phyloP scores from a whole-genome alignment of 2,113 vertebrate genomes.

The Forbesichthys papilliferus region DNA sequence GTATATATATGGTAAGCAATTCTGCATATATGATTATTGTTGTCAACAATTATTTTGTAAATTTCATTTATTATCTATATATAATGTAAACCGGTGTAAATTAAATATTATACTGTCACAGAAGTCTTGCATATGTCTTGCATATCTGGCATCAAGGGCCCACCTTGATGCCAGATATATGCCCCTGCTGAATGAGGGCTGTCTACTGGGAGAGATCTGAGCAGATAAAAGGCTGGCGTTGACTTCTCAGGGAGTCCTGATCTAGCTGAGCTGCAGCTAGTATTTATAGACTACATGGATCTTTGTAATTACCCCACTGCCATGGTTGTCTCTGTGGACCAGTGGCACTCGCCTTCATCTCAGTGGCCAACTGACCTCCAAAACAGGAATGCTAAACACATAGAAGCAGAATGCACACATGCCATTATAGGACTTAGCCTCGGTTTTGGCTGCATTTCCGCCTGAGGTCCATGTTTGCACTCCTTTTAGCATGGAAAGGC shows the following conservation, averaged over 20 bases:
- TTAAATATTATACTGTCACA: no score
- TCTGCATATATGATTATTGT: no score
- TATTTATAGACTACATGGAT: slow-evolving; percentile 71
- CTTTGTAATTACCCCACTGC: slow-evolving; percentile 73
- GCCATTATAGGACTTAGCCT: slow-evolving; percentile 59
- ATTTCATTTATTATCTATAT: no score
- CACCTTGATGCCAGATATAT: no score
- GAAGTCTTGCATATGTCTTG: neutral
- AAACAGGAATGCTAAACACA: slow-evolving; percentile 74
- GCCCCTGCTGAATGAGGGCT: neutral
- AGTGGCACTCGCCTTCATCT: slow-evolving; percentile 23
- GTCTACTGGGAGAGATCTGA: slow-evolving; percentile 27
- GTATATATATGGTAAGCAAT: no score
- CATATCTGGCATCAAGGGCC: no score
- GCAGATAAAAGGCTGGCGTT: slow-evolving; percentile 15
- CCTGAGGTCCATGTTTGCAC: slow-evolving; percentile 37
- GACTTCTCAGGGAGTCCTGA: slow-evolving; percentile 25
- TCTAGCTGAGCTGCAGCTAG: slow-evolving; percentile 28
- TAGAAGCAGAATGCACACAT: slow-evolving; percentile 48
- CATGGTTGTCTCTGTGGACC: slow-evolving; percentile 52
- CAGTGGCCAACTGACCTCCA: slow-evolving; percentile 44
- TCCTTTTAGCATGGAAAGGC: slow-evolving; percentile 16
- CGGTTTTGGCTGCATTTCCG: slow-evolving; percentile 49
- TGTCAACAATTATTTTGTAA: no score
- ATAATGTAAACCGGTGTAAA: no score